Base-by-base conservation (phyloP, 2,888 invertebrate genomes). In the Anthrax anthrax region DNA sequence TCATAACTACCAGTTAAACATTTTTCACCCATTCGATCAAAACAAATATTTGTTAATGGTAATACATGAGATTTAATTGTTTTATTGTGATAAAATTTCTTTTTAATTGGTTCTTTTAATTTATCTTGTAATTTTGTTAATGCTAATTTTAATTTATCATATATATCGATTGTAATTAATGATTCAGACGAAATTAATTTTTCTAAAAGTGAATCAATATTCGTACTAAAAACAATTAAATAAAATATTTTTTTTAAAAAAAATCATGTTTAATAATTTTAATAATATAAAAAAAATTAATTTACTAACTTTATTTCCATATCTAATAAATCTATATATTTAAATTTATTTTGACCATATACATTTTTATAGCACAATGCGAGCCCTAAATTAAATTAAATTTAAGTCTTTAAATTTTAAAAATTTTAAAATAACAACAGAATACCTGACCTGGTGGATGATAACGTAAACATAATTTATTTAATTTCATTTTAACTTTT, bases 1-100 rank as follows among this genome's bases (percentile, higher is more conserved):
- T 88, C 88, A 62, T 87, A 88, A 64, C 87, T 87, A 53, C 85
- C 86, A 2, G 87, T 81, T 51, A 86, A 68, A 63, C 84, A 86
- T 60, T 83, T 84, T 58, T 73, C 72, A 13, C 83, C 83, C 57
- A 70, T 70, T 61, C 80, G 79, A 63, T 82, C 79, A 57, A 84
- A 78, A 37, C 78, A 76, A 19, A 82, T 78, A 57, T 82, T 83
- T 6, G 84, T 84, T 34, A 84, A 65, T 2, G 84, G 84, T 51
- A 83, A 65, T 16, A 81, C 72, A 59, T 84, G 84, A 0, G 80
- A 76, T 58, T 74, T 72, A 51, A 83, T 62, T 0, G 75, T 76
- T 63, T 77, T 78, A 68, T 78, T 77, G 54, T 78, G 74, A 63
- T 78, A 77, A 63, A 78, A 83, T 56, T 74, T 71, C 60, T 78